phyloP scores from a whole-genome alignment of 2,113 vertebrate genomes.

The Cheirogaleus medius region DNA sequence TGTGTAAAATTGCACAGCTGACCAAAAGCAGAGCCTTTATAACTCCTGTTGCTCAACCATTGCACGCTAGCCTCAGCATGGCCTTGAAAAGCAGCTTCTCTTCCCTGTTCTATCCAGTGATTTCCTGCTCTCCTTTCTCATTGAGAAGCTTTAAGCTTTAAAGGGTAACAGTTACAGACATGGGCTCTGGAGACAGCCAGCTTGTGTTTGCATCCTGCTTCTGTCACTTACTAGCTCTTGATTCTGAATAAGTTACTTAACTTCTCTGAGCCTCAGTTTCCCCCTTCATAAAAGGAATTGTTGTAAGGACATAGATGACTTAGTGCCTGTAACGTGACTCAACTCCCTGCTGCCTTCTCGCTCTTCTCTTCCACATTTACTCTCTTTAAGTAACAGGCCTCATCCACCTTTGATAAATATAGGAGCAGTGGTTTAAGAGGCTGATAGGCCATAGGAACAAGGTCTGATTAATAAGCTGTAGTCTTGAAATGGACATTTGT shows the following conservation, averaged over 20 bases:
- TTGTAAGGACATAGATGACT: neutral
- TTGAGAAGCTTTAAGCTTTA: neutral
- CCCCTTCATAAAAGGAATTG: neutral
- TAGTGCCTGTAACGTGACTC: neutral
- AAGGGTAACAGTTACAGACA: too few relatives aligned
- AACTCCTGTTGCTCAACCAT: neutral
- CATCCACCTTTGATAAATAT: neutral
- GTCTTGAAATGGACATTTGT: neutral
- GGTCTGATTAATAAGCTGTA: neutral
- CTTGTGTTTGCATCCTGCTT: neutral
- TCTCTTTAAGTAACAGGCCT: neutral
- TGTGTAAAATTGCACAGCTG: neutral
- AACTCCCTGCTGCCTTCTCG: neutral
- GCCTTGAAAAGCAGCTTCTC: neutral
- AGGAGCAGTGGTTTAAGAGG: neutral
- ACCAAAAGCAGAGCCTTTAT: neutral
- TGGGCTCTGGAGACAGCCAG: neutral
- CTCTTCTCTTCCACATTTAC: fast-evolving
- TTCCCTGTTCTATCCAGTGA: neutral
- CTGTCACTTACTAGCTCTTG: neutral
- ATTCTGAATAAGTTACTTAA: neutral
- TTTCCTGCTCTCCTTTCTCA: neutral
- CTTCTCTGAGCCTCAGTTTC: neutral
- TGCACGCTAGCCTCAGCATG: neutral
- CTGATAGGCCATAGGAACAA: neutral